Percentiles rank a stretch among this genome's conserved stretches.
These are phyloP conservation scores for Eristalis tenax DNA, from an alignment of 2,888 invertebrate genomes.

Conservation along the genomic window DNA sequence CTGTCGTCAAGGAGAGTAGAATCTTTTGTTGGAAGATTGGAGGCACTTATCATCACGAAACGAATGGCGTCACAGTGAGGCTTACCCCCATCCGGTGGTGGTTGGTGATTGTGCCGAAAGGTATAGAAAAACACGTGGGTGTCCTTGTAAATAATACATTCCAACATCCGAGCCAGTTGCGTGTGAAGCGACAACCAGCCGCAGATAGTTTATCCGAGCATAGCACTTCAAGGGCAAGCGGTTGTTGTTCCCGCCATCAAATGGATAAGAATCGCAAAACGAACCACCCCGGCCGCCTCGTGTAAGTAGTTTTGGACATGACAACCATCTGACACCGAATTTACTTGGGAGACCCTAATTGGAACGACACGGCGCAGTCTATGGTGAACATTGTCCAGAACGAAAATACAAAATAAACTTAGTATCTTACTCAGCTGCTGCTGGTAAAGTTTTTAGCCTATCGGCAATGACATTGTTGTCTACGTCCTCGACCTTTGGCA, in stretches of 20 bases:
- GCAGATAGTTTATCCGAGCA: background rate
- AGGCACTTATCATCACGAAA: background rate
- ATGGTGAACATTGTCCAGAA: background rate
- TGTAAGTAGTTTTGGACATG: slow-evolving; percentile 3
- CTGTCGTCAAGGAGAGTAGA: background rate
- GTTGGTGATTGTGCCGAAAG: background rate
- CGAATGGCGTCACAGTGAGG: background rate
- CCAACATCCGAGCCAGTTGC: background rate
- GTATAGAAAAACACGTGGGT: background rate
- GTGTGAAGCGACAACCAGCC: background rate
- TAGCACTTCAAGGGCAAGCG: background rate
- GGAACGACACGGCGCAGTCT: background rate
- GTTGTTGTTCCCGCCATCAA: background rate
- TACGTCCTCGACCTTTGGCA: slow-evolving; percentile 1
- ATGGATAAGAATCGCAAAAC: background rate
- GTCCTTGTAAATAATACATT: background rate
- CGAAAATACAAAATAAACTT: background rate
- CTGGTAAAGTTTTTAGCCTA: background rate
- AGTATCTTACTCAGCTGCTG: slow-evolving; percentile 1
- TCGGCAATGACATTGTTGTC: background rate
- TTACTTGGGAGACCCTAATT: slow-evolving; percentile 13
- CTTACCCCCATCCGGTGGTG: background rate
- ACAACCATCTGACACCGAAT: slow-evolving; percentile 3
- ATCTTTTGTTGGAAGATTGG: background rate
- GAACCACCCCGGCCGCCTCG: background rate